phyloP scores from a whole-genome alignment of 2,113 vertebrate species.

The Scomber japonicus region DNA sequence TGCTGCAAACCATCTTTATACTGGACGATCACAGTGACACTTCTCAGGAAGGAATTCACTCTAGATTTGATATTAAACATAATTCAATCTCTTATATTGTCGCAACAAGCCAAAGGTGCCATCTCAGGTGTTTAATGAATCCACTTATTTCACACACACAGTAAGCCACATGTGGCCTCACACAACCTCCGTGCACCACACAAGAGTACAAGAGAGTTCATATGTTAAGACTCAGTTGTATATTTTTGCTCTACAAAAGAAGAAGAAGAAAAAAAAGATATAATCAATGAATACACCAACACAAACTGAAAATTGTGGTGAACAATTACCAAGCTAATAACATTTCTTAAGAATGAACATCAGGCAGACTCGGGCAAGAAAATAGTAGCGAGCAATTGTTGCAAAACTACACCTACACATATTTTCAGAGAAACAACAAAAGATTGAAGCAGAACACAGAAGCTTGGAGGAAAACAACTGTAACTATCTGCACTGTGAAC shows the following conservation, averaged over 20 bases:
- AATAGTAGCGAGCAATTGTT: conserved; percentile 45
- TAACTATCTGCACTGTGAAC: conserved; percentile 33
- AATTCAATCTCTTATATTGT: background rate
- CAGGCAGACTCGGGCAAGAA: background rate
- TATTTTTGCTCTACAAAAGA: background rate
- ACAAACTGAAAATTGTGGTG: conserved; percentile 22
- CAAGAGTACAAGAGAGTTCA: background rate
- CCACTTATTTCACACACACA: background rate
- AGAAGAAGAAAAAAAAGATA: background rate
- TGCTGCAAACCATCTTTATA: background rate
- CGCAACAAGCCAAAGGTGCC: background rate
- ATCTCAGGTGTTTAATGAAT: too few species aligned
- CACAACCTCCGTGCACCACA: background rate
- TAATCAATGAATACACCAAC: conserved; percentile 22
- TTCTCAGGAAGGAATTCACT: background rate
- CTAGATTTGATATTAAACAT: background rate
- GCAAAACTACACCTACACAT: conserved; percentile 18
- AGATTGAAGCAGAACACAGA: conserved; percentile 21
- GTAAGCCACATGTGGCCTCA: background rate
- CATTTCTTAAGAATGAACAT: conserved; percentile 8
- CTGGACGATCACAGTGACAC: background rate
- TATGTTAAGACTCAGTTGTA: background rate
- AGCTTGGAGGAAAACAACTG: conserved; percentile 43
- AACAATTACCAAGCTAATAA: conserved; percentile 37
- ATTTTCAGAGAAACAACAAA: conserved; percentile 45